These are phyloP conservation scores for Manis javanica DNA, from an alignment of 2,797 vertebrate genomes.

Conservation along the genomic window DNA sequence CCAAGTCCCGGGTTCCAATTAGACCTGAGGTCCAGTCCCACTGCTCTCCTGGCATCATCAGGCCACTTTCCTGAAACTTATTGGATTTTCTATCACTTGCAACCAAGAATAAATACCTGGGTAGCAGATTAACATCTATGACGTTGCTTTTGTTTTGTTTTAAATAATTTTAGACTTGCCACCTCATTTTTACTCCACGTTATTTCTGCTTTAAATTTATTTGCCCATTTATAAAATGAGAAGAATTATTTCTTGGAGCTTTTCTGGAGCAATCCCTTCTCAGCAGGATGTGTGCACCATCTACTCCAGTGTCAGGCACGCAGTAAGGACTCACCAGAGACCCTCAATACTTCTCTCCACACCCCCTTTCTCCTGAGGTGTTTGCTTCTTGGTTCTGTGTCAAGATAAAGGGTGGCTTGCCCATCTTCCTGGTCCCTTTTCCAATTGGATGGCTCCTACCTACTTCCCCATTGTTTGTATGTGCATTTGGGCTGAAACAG, in stretches of 20 bases:
- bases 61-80: neutral
- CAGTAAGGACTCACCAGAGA: neutral
- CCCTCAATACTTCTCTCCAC: neutral
- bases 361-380: neutral
- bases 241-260: neutral
- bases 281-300: neutral
- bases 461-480: neutral
- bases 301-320: neutral
- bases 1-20: neutral
- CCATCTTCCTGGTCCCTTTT: neutral
- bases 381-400: neutral
- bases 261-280: neutral
- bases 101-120: neutral
- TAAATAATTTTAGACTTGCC: slow-evolving; percentile 29
- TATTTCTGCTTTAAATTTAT: slow-evolving; percentile 43
- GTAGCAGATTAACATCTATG: neutral
- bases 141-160: neutral
- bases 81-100: neutral
- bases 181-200: neutral
- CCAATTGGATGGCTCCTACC: neutral
- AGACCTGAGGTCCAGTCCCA: neutral
- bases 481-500: neutral
- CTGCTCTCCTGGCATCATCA: neutral
- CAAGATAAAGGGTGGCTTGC: neutral
- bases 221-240: neutral